A percentile compares a stretch with the other conserved stretches of the same genome.
Conservation (phyloP, 2,888 invertebrate species). For the Thalpophila matura region DNA sequence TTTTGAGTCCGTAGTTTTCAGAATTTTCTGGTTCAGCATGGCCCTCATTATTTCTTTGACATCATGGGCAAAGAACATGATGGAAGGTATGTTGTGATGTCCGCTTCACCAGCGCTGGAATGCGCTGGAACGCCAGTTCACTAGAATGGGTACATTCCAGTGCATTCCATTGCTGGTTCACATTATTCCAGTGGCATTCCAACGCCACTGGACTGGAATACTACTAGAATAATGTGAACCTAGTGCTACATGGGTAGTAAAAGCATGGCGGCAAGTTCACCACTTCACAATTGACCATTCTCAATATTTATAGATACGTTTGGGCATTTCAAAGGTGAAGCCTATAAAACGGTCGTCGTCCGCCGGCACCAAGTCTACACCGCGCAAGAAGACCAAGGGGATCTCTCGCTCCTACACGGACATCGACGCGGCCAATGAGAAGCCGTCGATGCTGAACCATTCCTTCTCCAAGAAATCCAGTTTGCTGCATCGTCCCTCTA, state of each 20-base stretch:
- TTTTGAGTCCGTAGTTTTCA: too few species aligned
- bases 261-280: slow-evolving; percentile 21
- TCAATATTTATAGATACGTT: slow-evolving; percentile 87
- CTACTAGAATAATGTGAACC: too few species aligned
- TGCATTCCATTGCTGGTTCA: too few species aligned
- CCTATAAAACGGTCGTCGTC: slow-evolving; percentile 86
- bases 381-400: slow-evolving; percentile 88
- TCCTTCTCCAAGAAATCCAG: slow-evolving; percentile 90
- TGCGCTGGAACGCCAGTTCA: too few species aligned
- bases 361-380: slow-evolving; percentile 77
- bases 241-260: too few species aligned
- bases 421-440: slow-evolving; percentile 85
- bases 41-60: background rate
- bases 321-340: slow-evolving; percentile 88
- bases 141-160: too few species aligned
- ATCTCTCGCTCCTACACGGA: slow-evolving; percentile 83
- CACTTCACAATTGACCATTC: slow-evolving; percentile 61
- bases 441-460: slow-evolving; percentile 91
- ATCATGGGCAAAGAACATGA: slow-evolving; percentile 16
- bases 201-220: too few species aligned
- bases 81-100: too few species aligned
- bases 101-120: too few species aligned
- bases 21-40: too few species aligned
- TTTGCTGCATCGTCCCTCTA: slow-evolving; percentile 93
- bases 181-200: too few species aligned